phyloP scores from a whole-genome alignment of 1,140 invertebrate species.

The Diplogasteroides magnus region DNA sequence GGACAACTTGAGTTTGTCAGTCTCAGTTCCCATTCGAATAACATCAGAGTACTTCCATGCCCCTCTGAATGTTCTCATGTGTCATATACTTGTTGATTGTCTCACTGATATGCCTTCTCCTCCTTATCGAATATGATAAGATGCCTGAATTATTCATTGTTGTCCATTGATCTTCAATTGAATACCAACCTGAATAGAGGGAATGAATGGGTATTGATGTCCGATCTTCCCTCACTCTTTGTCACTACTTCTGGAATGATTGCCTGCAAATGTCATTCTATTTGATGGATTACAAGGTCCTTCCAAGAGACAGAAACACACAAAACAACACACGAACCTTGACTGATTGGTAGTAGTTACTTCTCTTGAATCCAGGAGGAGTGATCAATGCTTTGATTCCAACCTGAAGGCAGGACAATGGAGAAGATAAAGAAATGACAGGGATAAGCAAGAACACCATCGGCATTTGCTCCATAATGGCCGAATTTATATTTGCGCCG shows the following conservation, averaged over 20 bases:
- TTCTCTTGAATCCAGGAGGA: conserved; percentile 50
- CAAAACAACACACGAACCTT: conserved; percentile 16
- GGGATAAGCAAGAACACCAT: conserved; percentile 12
- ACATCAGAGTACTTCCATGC: conserved; percentile 52
- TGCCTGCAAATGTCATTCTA: conserved; percentile 21
- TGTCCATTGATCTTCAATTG: too few relatives aligned
- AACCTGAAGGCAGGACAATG: conserved; percentile 16
- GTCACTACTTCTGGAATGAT: conserved; percentile 46
- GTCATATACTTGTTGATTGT: background rate
- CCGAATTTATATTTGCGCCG: too few relatives aligned
- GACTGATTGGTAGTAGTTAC: conserved; percentile 45
- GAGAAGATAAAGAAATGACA: conserved; percentile 11
- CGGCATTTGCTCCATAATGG: too few relatives aligned
- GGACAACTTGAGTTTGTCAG: conserved; percentile 56
- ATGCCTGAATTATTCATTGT: too few relatives aligned
- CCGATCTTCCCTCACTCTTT: conserved; percentile 33
- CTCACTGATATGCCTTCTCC: conserved; percentile 45
- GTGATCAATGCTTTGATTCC: conserved; percentile 49
- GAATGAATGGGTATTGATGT: conserved; percentile 39
- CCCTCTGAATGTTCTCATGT: conserved; percentile 35
- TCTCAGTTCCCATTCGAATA: conserved; percentile 46
- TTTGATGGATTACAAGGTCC: too few relatives aligned
- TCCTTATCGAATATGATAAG: conserved; percentile 53
- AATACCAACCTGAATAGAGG: too few relatives aligned
- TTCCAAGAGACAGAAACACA: too few relatives aligned